Conservation (phyloP, 2,797 vertebrate species). For the Anomalospiza imberbis region DNA sequence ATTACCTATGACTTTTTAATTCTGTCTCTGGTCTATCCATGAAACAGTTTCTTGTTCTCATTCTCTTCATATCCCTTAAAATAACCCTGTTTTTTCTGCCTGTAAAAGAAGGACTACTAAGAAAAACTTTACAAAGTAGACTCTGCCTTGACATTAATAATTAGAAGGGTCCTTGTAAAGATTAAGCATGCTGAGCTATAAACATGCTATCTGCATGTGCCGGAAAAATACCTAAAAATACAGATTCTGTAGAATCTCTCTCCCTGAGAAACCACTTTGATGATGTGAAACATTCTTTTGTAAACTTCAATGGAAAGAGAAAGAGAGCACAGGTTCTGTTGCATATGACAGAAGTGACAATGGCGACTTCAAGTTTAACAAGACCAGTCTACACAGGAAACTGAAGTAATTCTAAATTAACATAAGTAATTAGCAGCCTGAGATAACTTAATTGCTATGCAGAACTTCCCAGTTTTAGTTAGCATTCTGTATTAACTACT, state of each 20-base stretch:
- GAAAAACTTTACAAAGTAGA: background rate
- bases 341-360: background rate
- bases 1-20: background rate
- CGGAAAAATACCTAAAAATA: background rate
- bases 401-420: slow-evolving; percentile 37
- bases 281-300: background rate
- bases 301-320: background rate
- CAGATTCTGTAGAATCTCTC: background rate
- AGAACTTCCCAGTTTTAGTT: slow-evolving; percentile 74
- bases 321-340: background rate
- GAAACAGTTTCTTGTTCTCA: background rate
- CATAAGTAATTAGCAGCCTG: slow-evolving; percentile 53
- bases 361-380: background rate
- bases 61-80: background rate
- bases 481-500: slow-evolving; percentile 74
- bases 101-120: background rate
- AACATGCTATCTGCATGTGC: background rate
- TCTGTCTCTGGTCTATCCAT: background rate
- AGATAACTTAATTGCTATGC: slow-evolving; percentile 62
- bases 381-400: background rate
- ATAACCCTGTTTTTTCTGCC: background rate
- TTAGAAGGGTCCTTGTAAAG: background rate
- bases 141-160: background rate
- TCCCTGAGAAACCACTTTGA: background rate
- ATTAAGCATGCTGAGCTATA: background rate